phyloP scores from a whole-genome alignment of 1,140 invertebrate species.

The Drosophila nannoptera region DNA sequence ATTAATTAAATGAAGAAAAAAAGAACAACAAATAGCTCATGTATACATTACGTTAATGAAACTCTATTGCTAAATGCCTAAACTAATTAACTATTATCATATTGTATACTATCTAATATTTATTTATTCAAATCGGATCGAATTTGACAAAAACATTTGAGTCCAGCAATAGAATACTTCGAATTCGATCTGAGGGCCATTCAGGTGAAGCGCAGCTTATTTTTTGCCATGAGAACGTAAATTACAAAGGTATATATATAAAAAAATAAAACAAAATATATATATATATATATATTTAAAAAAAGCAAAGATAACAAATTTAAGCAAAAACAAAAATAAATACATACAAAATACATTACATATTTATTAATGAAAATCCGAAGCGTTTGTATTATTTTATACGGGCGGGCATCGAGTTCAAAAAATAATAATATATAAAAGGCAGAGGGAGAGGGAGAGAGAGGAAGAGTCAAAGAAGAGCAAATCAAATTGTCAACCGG shows the following conservation, averaged over 20 bases:
- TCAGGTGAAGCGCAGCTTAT: slow-evolving; percentile 41
- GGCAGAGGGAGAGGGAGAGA: no score
- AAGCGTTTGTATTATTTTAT: background rate
- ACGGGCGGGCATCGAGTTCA: background rate
- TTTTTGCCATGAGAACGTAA: slow-evolving; percentile 21
- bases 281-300: background rate
- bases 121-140: slow-evolving; percentile 28
- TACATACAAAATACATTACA: slow-evolving; percentile 41
- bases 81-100: slow-evolving; percentile 29
- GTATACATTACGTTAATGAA: slow-evolving; percentile 27
- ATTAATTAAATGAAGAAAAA: slow-evolving; percentile 3
- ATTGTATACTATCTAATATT: slow-evolving; percentile 41
- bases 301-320: slow-evolving; percentile 12
- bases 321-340: slow-evolving; percentile 30
- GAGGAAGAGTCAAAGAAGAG: no score
- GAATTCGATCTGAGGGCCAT: slow-evolving; percentile 29
- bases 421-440: no score
- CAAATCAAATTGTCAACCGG: no score
- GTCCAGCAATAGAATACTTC: slow-evolving; percentile 19
- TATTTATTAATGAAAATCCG: slow-evolving; percentile 38
- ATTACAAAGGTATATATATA: background rate
- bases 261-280: slow-evolving; percentile 6
- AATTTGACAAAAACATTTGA: slow-evolving; percentile 6
- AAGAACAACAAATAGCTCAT: slow-evolving; percentile 21
- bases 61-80: slow-evolving; percentile 35